These are phyloP conservation scores for Oryzias curvinotus DNA, from an alignment of 2,113 vertebrate genomes.

Conservation along the genomic window DNA sequence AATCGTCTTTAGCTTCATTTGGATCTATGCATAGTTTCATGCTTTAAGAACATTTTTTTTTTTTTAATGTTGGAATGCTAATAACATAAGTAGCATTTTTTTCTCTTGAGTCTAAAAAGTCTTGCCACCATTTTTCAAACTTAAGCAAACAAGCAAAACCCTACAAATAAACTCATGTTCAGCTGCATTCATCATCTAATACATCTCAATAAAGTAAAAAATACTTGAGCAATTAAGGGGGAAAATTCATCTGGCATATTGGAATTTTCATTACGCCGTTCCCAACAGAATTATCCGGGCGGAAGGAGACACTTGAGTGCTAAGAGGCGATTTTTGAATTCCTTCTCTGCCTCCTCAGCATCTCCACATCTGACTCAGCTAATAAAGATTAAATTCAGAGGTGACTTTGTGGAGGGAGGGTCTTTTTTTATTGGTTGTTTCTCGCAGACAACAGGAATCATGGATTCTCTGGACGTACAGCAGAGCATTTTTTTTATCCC, in stretches of 20 bases:
- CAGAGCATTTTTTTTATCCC: conserved; percentile 33
- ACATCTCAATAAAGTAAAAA: conserved; percentile 1
- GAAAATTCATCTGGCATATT: neutral
- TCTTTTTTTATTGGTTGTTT: conserved; percentile 55
- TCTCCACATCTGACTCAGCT: conserved; percentile 70
- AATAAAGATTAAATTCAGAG: conserved; percentile 64
- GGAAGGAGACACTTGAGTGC: conserved; percentile 3
- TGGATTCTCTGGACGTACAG: conserved; percentile 42
- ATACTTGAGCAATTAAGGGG: neutral
- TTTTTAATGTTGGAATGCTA: too few relatives aligned
- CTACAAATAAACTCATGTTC: neutral
- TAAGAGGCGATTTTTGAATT: conserved; percentile 46
- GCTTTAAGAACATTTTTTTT: too few relatives aligned
- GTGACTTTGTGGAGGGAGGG: conserved; percentile 62
- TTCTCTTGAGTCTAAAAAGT: too few relatives aligned
- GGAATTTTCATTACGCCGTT: conserved; percentile 2
- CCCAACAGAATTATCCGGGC: conserved; percentile 20
- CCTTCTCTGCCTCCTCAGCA: conserved; percentile 66
- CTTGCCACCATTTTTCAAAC: too few relatives aligned
- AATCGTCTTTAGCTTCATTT: too few relatives aligned
- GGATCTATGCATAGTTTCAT: too few relatives aligned
- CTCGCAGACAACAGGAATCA: conserved; percentile 32
- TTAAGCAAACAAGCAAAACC: too few relatives aligned
- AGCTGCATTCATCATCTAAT: conserved; percentile 1
- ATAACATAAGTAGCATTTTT: too few relatives aligned